Conservation (phyloP, 2,113 vertebrate species). For the Aplodontia rufa region DNA sequence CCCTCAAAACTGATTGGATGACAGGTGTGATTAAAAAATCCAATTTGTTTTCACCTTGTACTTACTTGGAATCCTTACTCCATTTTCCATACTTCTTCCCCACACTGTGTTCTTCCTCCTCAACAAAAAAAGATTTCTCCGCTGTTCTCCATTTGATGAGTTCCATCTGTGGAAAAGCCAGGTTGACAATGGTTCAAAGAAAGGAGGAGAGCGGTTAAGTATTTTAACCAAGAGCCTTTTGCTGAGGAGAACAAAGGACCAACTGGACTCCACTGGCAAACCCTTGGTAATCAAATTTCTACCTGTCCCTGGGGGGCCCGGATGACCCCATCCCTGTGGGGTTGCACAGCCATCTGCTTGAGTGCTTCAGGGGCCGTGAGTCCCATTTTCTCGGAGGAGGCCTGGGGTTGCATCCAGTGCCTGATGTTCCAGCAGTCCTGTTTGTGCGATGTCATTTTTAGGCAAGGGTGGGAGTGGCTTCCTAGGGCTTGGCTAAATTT, state of each 20-base stretch:
- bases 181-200: constrained; percentile 94
- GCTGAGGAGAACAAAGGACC: constrained; percentile 92
- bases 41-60: not conserved
- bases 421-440: not conserved
- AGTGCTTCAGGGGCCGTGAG: not conserved
- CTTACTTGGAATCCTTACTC: not conserved
- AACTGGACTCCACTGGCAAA: constrained; percentile 89
- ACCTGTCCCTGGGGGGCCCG: not conserved
- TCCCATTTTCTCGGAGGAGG: not conserved
- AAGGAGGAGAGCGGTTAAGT: constrained; percentile 92
- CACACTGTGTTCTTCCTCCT: not conserved
- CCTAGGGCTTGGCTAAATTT: not conserved
- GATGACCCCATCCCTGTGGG: not conserved
- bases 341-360: not conserved
- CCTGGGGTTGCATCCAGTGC: not conserved
- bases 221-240: constrained; percentile 93
- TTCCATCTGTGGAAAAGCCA: constrained; percentile 95
- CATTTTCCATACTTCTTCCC: not conserved
- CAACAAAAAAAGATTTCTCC: constrained; percentile 89
- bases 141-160: constrained; percentile 95
- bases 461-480: not conserved
- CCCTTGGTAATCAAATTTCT: constrained; percentile 89
- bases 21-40: not conserved
- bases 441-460: not conserved
- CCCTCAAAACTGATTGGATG: not conserved